These are phyloP conservation scores for Drosophila nr. perissopoda DNA, from an alignment of 2,888 invertebrate genomes.

Conservation along the genomic window DNA sequence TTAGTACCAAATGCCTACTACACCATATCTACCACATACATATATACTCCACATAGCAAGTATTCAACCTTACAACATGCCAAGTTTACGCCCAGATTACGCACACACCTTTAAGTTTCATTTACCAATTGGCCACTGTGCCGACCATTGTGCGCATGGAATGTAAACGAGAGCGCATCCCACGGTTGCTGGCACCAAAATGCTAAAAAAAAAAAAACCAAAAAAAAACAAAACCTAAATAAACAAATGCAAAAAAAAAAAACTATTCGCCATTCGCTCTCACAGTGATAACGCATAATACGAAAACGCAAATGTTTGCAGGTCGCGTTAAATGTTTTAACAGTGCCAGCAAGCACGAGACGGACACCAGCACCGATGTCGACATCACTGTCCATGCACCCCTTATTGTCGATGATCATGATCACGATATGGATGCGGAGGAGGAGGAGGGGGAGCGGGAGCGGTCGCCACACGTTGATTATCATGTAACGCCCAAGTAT, in stretches of 20 bases:
- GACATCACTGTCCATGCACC: slow-evolving; percentile 44
- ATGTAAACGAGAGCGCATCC: slow-evolving; percentile 60
- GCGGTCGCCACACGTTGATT: slow-evolving; percentile 15
- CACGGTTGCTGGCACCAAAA: slow-evolving; percentile 34
- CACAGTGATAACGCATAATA: slow-evolving; percentile 81
- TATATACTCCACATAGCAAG: slow-evolving; percentile 21
- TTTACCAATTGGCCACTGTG: slow-evolving; percentile 55
- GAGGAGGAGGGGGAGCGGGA: slow-evolving; percentile 31
- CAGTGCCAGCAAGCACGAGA: slow-evolving; percentile 66
- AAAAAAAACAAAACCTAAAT: slow-evolving; percentile 8
- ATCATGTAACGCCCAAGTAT: slow-evolving; percentile 65
- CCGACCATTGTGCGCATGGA: slow-evolving; percentile 69
- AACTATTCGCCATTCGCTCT: slow-evolving; percentile 50
- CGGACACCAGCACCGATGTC: slow-evolving; percentile 50
- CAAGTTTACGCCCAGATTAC: slow-evolving; percentile 20
- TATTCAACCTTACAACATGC: slow-evolving; percentile 47
- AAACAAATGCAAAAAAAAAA: slow-evolving; percentile 10
- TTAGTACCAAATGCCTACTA: slow-evolving; percentile 31
- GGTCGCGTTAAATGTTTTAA: slow-evolving; percentile 81
- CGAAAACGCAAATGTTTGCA: slow-evolving; percentile 83
- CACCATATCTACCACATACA: slow-evolving; percentile 12
- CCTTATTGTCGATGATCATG: slow-evolving; percentile 40
- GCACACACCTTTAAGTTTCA: slow-evolving; percentile 46
- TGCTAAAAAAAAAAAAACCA: slow-evolving; percentile 22
- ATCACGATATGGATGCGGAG: slow-evolving; percentile 57